Base-by-base conservation (phyloP, 1,140 invertebrate species). In the Megalopta genalis region DNA sequence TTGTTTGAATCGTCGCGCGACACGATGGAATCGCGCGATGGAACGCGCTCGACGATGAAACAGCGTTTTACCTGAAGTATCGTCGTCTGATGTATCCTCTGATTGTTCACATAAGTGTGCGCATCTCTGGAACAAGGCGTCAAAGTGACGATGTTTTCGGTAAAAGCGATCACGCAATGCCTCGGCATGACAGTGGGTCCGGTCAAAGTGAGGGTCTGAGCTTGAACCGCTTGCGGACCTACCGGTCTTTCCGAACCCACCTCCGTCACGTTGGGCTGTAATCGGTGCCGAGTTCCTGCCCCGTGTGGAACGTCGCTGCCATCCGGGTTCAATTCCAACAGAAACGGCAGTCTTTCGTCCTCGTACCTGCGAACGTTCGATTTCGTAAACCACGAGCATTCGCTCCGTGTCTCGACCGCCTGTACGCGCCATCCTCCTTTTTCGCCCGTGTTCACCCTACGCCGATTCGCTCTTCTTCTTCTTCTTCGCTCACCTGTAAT, bases 111-210 rank as follows among this genome's bases (percentile, higher is more conserved):
- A 89, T 97, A 99, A 10, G 97, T 98, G 88, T 98, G 97, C 5
- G 98, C 97, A 90, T 99, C 98, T 25, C 97, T 94, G 88, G 97
- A 97, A 88, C 97, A 96, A 37, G 98, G 98, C n/a, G 98, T 99
- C 3, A 99, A 95, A 0, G 97, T 98, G 63, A 98, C 98, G 59
- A 98, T 97, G 81, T 94, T 94, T 80, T 98, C 97, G 21, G 96
- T 97, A 87, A 97, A 95, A 62, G 98, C 97, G 71, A 99, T 96
- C 68, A 99, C 97, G 93, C 98, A 99, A 92, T 99, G 98, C 49
- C 97, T 94, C 0, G 98, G 96, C 93, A 97, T 97, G 67, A 99
- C 97, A 80, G 96, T 96, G 32, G 96, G 96, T 54, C 97, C 97
- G 85, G 95, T 95, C 49, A 97, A 91, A 9, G 88, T 92, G 0